Conservation (phyloP, 2,797 vertebrate species). For the Bradypus variegatus region DNA sequence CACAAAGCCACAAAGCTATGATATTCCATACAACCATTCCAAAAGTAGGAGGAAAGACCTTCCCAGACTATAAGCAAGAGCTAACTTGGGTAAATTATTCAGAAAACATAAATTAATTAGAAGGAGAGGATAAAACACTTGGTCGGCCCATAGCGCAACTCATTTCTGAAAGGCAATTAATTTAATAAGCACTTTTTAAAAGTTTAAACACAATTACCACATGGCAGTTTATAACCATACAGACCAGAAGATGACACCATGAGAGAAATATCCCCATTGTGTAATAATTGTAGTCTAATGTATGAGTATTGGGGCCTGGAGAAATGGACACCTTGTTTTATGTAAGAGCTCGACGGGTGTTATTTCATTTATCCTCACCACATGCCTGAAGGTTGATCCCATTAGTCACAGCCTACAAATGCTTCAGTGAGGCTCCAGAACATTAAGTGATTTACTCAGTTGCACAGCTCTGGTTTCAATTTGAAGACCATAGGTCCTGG, state of each 20-base stretch:
- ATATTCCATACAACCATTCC: not conserved
- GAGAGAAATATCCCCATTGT: not conserved
- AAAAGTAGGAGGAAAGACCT: not conserved
- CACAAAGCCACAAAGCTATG: too few relatives aligned
- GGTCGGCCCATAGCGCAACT: not conserved
- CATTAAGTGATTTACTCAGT: not conserved
- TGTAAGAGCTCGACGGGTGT: not conserved
- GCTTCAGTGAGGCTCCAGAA: not conserved
- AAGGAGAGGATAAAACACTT: not conserved
- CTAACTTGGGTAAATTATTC: not conserved
- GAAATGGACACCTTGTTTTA: not conserved
- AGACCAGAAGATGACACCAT: not conserved
- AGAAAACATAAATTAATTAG: not conserved
- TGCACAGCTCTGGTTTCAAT: not conserved
- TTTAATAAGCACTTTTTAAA: not conserved
- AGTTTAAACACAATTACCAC: not conserved
- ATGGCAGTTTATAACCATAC: not conserved
- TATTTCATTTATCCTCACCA: not conserved
- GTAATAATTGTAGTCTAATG: not conserved
- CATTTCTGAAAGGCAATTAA: slow-evolving; percentile 7
- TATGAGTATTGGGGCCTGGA: not conserved
- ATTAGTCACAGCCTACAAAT: not conserved
- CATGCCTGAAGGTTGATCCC: not conserved
- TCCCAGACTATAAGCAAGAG: not conserved
- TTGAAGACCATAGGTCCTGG: not conserved